Evolutionary conservation across 2,113 vertebrate species (phyloP).

Genomic region (Morone saxatilis): DNA sequence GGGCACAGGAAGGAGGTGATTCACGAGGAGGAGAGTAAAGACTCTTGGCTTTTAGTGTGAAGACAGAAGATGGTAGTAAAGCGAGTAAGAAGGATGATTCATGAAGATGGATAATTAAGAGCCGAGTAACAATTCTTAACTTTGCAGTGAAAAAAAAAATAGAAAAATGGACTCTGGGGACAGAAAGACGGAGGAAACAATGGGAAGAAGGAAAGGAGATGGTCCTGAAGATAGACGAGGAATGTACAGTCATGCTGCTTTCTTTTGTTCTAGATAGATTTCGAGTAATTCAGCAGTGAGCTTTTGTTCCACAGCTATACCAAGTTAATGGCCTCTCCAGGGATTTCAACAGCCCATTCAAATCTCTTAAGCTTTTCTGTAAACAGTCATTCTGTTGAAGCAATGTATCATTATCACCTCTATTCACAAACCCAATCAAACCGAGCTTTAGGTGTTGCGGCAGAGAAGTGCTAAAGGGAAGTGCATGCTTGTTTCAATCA

Average conservation of each 20-base stretch:
- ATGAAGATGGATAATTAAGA: slow-evolving; percentile 41
- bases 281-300: slow-evolving; percentile 25
- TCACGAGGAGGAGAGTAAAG: slow-evolving; percentile 32
- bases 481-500: slow-evolving; percentile 36
- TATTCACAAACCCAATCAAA: slow-evolving; percentile 45
- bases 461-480: neutral
- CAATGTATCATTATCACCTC: slow-evolving; percentile 41
- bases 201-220: neutral
- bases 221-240: neutral
- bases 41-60: slow-evolving; percentile 34
- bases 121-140: slow-evolving; percentile 18
- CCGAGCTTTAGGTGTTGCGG: slow-evolving; percentile 39
- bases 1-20: slow-evolving; percentile 11
- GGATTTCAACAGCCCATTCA: slow-evolving; percentile 50
- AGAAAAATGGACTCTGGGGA: slow-evolving; percentile 19
- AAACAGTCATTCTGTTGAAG: slow-evolving; percentile 47
- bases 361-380: slow-evolving; percentile 53
- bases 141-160: neutral
- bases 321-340: slow-evolving; percentile 61
- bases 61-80: slow-evolving; percentile 38
- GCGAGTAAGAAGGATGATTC: slow-evolving; percentile 1
- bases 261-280: slow-evolving; percentile 34
- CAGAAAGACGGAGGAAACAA: slow-evolving; percentile 22
- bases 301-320: slow-evolving; percentile 52
- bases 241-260: slow-evolving; percentile 27